Percentiles rank a stretch among this genome's conserved stretches.
Conservation (phyloP, 2,888 invertebrate species). For the Terebella lapidaria region DNA sequence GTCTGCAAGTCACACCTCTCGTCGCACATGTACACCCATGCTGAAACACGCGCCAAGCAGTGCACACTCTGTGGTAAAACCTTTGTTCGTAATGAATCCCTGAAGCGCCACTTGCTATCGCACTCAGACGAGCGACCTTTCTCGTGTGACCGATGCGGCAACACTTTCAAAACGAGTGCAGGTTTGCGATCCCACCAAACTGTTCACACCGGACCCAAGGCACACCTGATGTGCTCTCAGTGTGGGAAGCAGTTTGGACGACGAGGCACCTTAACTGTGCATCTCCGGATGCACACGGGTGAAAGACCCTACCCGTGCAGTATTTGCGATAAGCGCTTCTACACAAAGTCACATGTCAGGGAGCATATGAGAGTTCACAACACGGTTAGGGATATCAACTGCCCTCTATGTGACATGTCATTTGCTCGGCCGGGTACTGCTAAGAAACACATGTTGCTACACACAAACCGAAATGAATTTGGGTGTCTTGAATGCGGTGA, state of each 20-base stretch:
- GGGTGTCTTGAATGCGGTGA: background rate
- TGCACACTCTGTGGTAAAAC: conserved; percentile 11
- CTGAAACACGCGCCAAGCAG: background rate
- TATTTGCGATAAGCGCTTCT: background rate
- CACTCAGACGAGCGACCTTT: conserved; percentile 11
- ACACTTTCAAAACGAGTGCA: conserved; percentile 4
- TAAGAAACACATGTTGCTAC: background rate
- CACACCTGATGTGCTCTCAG: background rate
- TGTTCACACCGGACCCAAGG: background rate
- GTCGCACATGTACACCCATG: background rate
- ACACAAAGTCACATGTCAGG: background rate
- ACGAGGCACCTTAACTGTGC: background rate
- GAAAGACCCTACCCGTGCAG: background rate
- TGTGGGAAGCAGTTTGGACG: background rate
- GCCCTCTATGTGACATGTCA: background rate
- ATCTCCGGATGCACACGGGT: background rate
- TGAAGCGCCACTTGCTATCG: conserved; percentile 12
- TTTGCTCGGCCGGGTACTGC: background rate
- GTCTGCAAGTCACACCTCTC: background rate
- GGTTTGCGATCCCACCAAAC: background rate
- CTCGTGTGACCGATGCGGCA: conserved; percentile 7
- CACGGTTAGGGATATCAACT: background rate
- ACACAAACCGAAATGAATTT: background rate
- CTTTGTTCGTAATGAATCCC: conserved; percentile 7
- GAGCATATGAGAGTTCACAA: background rate